Conservation (phyloP, 2,797 vertebrate genomes). For the Sebastes glaucus region DNA sequence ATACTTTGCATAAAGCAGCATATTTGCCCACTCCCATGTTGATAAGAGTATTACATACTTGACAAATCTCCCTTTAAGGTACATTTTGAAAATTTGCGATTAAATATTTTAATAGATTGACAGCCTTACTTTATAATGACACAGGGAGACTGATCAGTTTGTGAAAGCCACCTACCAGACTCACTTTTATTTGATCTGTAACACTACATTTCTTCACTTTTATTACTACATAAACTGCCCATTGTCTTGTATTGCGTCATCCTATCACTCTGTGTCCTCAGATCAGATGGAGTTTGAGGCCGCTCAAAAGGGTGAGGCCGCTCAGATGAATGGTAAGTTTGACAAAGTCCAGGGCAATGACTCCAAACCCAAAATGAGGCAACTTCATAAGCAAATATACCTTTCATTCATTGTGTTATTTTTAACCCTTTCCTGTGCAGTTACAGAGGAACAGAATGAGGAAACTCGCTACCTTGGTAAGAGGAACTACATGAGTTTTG, state of each 20-base stretch:
- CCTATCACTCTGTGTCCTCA: slow-evolving; percentile 38
- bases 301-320: slow-evolving; percentile 61
- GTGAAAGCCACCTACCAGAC: background rate
- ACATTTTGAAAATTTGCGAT: too few relatives aligned
- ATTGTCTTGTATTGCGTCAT: background rate
- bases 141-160: background rate
- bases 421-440: slow-evolving; percentile 19
- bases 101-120: too few relatives aligned
- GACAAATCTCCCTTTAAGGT: too few relatives aligned
- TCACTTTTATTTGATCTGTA: background rate
- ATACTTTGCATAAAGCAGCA: too few relatives aligned
- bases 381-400: background rate
- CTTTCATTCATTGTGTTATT: background rate
- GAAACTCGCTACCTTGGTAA: slow-evolving; percentile 65
- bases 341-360: background rate
- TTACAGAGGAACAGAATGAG: slow-evolving; percentile 59
- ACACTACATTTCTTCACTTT: background rate
- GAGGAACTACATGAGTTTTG: background rate
- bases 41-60: too few relatives aligned
- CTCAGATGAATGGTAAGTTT: slow-evolving; percentile 70
- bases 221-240: background rate
- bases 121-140: background rate
- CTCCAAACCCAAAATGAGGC: background rate
- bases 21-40: too few relatives aligned
- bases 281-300: slow-evolving; percentile 78